A percentile compares a stretch with the other conserved stretches of the same genome.
phyloP scores from a whole-genome alignment of 2,113 vertebrate genomes.

The Ibidorhyncha struthersii region DNA sequence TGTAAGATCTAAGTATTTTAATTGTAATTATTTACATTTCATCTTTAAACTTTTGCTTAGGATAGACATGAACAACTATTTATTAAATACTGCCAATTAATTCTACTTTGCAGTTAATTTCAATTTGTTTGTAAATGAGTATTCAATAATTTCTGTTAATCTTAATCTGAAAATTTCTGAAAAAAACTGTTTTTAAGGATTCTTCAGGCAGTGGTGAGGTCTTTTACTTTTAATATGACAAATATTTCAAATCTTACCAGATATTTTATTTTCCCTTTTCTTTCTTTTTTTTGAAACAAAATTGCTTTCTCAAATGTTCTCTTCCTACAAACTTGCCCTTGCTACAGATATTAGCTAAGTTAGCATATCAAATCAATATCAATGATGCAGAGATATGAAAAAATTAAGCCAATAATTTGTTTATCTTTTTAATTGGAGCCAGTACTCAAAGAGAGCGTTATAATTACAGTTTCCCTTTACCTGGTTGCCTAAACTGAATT shows the following conservation, averaged over 20 bases:
- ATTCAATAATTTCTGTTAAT: neutral
- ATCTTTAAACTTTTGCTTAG: neutral
- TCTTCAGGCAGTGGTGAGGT: neutral
- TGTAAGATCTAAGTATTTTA: neutral
- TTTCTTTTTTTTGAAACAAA: fast-evolving
- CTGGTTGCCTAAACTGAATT: neutral
- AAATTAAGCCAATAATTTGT: neutral
- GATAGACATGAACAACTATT: neutral
- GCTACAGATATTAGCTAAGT: neutral
- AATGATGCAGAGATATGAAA: neutral
- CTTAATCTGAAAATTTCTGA: neutral
- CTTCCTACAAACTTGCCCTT: neutral
- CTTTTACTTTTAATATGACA: neutral
- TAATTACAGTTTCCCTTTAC: neutral
- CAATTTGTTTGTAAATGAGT: neutral
- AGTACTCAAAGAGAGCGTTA: neutral
- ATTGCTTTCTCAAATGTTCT: neutral
- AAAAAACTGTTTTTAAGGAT: neutral
- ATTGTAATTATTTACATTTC: neutral
- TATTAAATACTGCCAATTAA: neutral
- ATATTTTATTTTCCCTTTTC: neutral
- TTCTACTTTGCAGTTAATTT: neutral
- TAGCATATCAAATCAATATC: neutral
- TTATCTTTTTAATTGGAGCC: neutral
- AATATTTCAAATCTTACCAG: neutral